Conservation (phyloP, 2,888 invertebrate species). For the Cotesia congregata region DNA sequence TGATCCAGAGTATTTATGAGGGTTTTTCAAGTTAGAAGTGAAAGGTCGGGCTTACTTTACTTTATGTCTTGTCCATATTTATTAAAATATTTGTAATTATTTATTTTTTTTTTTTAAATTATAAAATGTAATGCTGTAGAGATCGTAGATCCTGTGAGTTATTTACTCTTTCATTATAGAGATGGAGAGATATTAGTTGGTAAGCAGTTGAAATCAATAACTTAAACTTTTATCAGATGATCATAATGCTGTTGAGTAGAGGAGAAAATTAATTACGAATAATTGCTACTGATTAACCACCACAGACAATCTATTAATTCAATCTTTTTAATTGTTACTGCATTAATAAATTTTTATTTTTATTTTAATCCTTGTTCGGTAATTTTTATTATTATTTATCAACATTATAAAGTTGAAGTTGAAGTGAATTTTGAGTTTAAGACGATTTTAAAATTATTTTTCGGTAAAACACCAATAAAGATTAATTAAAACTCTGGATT, state of each 20-base stretch:
- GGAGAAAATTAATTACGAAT: not conserved
- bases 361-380: not conserved
- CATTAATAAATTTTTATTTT: not conserved
- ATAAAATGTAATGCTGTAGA: not conserved
- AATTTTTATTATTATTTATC: not conserved
- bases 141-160: not conserved
- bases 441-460: no score
- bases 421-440: no score
- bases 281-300: not conserved
- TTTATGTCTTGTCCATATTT: slow-evolving; percentile 7
- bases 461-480: not conserved
- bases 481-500: not conserved
- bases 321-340: not conserved
- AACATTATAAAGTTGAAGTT: not conserved
- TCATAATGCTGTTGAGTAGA: not conserved
- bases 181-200: not conserved
- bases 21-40: not conserved
- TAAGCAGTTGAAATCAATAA: not conserved
- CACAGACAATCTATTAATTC: not conserved
- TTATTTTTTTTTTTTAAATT: slow-evolving; percentile 11
- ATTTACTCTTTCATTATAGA: not conserved
- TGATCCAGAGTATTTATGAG: not conserved
- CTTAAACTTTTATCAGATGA: slow-evolving; percentile 1
- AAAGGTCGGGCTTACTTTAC: slow-evolving; percentile 7
- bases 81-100: slow-evolving; percentile 2